Percentiles rank a stretch among this genome's conserved stretches.
These are phyloP conservation scores for Aleiodes alternator DNA, from an alignment of 2,888 invertebrate species.

Conservation along the genomic window DNA sequence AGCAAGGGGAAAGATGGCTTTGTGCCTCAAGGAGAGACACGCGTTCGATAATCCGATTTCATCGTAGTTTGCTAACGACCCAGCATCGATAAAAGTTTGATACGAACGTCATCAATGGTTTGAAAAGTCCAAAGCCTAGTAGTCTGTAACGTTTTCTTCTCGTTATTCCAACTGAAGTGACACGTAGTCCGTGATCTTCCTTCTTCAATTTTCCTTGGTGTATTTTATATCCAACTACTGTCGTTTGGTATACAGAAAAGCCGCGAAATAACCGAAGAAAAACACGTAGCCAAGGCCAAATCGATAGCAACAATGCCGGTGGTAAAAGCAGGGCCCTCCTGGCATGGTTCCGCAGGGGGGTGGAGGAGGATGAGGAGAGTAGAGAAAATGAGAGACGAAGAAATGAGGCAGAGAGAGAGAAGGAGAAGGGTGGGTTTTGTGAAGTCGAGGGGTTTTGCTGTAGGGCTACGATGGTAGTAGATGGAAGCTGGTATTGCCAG, in stretches of 20 bases:
- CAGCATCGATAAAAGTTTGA: conserved; percentile 29
- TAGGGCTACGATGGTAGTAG: conserved; percentile 45
- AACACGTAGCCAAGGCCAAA: conserved; percentile 66
- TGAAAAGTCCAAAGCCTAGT: conserved; percentile 6
- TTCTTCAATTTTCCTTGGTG: conserved; percentile 4
- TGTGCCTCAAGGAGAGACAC: conserved; percentile 2
- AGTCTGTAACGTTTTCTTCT: conserved; percentile 23
- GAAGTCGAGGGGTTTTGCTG: conserved; percentile 29
- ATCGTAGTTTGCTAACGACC: conserved; percentile 42
- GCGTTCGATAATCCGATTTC: conserved; percentile 37
- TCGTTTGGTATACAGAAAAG: conserved; percentile 55
- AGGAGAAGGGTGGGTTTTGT: conserved; percentile 36
- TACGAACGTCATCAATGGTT: conserved; percentile 27
- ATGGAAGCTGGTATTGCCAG: conserved; percentile 51
- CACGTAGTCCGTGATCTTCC: not conserved
- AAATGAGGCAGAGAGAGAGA: conserved; percentile 19
- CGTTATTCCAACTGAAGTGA: conserved; percentile 40
- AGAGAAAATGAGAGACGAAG: conserved; percentile 42
- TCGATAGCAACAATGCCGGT: conserved; percentile 71
- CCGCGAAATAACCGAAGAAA: conserved; percentile 69
- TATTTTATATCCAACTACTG: conserved; percentile 22
- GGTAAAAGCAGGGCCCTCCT: conserved; percentile 66
- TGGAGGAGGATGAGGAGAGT: conserved; percentile 42
- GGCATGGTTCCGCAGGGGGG: conserved; percentile 40
- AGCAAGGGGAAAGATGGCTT: no score